Percentiles rank a stretch among this genome's conserved stretches.
Conservation (phyloP, 2,888 invertebrate species). For the Calliphora vomitoria region DNA sequence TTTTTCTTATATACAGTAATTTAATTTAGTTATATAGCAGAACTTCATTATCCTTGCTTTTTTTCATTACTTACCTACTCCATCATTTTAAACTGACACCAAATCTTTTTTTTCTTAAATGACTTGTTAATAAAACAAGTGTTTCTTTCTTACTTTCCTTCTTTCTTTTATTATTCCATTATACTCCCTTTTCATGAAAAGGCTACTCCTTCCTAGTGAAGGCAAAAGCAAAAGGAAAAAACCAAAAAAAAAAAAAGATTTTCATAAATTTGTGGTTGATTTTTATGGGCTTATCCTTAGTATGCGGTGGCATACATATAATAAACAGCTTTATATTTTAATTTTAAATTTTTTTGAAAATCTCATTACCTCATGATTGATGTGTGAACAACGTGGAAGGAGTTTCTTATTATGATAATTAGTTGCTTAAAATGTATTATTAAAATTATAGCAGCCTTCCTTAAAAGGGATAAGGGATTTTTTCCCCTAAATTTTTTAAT, state of each 20-base stretch:
- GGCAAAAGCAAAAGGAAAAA: neutral
- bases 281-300: slow-evolving; percentile 15
- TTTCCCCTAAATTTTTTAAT: too few species aligned
- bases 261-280: slow-evolving; percentile 58
- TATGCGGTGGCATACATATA: slow-evolving; percentile 47
- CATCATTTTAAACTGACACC: slow-evolving; percentile 56
- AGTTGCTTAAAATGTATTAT: slow-evolving; percentile 1
- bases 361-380: slow-evolving; percentile 58
- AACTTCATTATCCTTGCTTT: slow-evolving; percentile 6
- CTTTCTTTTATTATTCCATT: neutral
- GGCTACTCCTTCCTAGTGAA: neutral
- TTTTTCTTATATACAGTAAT: neutral
- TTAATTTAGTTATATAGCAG: slow-evolving; percentile 12
- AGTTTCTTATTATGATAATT: slow-evolving; percentile 37
- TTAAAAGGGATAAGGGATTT: neutral
- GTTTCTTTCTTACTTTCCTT: slow-evolving; percentile 31
- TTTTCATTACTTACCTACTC: slow-evolving; percentile 40
- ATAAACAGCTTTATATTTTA: slow-evolving; percentile 44
- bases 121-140: slow-evolving; percentile 71
- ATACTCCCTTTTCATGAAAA: slow-evolving; percentile 24
- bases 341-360: slow-evolving; percentile 47
- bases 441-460: neutral
- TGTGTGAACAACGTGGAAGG: neutral
- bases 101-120: slow-evolving; percentile 48
- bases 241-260: neutral